Base-by-base conservation (phyloP, 53 echinoderm and acorn worm genomes). In the Paelopatides confundens region DNA sequence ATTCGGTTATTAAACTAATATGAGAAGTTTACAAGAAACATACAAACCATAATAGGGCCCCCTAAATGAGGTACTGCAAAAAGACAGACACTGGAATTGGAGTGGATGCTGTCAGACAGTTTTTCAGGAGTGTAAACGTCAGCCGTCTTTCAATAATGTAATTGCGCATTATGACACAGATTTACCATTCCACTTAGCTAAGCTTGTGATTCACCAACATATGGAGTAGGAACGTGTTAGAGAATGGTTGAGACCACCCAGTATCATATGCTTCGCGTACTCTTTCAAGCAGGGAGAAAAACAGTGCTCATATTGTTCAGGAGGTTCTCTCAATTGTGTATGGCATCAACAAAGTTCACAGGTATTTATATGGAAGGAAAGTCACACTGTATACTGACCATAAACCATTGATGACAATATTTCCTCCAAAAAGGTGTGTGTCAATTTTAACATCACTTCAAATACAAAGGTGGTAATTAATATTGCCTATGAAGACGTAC, bases 361-460 rank as follows among this genome's bases (percentile, higher is more conserved):
- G 66, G 76, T 89, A 93, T 52, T 40, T 93, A 27, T 82, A 85
- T 88, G 88, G 88, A 5, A 49, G 90, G 27, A 58, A 63, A 9
- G 89, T 89, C 34, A 74, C 50, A 17, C 50, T 89, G 69, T 26
- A 47, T 3, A 93, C 93, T 4, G 93, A 89, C 50, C 87, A 86
- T 34, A 89, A 93, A 51, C 84, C 87, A 5, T 51, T 93, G 33
- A 62, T 63, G 3, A 15, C 17, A 3, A 1, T 18, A 3, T 53
- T 15, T 53, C 11, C 11, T 3, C 87, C 90, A 9, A 69, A 71
- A 53, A 8, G 27, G 5, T n/a, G 68, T 14, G 63, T 93, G 18
- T 87, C 90, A 37, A 71, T 82, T 0, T 51, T 90, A 27, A 78
- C 90, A 1, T 82, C 89, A 66, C 1, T 26, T 2, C n/a, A 33